These are phyloP conservation scores for Scyliorhinus canicula DNA, from an alignment of 2,797 vertebrate species.

Conservation along the genomic window DNA sequence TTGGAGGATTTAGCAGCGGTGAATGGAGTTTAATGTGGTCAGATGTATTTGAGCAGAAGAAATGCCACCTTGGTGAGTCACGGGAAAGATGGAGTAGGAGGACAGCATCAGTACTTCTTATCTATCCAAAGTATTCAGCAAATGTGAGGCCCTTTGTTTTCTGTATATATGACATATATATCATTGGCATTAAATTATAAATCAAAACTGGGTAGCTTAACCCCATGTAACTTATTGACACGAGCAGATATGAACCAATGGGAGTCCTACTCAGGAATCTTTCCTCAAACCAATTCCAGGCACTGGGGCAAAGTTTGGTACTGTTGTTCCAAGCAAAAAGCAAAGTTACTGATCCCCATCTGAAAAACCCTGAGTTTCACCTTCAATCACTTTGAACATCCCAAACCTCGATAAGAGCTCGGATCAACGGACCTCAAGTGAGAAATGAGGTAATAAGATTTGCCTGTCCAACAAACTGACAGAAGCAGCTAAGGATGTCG, in stretches of 20 bases:
- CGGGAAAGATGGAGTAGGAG: not conserved
- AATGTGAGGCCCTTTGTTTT: not conserved
- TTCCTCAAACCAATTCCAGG: not conserved
- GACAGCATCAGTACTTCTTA: not conserved
- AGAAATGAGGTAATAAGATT: too few relatives aligned
- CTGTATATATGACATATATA: too few relatives aligned
- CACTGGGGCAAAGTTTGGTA: not conserved
- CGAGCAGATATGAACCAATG: not conserved
- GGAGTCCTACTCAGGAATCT: not conserved
- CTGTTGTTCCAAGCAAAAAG: not conserved
- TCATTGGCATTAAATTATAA: not conserved
- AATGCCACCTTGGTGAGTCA: not conserved
- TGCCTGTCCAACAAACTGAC: too few relatives aligned
- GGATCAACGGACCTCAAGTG: too few relatives aligned
- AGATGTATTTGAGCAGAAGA: not conserved
- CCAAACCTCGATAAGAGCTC: not conserved
- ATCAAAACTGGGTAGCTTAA: not conserved
- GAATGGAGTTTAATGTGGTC: not conserved
- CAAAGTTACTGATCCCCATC: not conserved
- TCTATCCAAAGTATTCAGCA: not conserved
- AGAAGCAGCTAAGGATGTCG: too few relatives aligned
- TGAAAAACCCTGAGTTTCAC: not conserved
- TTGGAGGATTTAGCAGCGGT: not conserved
- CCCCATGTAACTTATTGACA: not conserved
- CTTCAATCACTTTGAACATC: not conserved